phyloP scores from a whole-genome alignment of 2,797 vertebrate species.

The Malurus leucopterus region DNA sequence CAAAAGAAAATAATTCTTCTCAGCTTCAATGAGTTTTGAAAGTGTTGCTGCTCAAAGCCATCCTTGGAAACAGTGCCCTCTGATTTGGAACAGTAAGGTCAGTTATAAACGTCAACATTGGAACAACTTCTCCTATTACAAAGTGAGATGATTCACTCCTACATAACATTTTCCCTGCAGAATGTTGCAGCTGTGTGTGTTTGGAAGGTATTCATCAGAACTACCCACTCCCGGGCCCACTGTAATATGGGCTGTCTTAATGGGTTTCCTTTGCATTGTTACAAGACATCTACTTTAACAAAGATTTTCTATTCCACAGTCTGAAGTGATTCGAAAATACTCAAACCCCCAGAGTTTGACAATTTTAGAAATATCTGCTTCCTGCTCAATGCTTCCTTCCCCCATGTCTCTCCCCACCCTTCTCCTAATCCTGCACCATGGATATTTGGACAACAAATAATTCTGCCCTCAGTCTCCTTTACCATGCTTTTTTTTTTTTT shows the following conservation, averaged over 20 bases:
- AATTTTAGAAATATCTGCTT: not conserved
- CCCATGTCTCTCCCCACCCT: accelerated
- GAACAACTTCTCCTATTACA: slow-evolving; percentile 1
- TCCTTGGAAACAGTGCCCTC: slow-evolving; percentile 5
- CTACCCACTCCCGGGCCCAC: not conserved
- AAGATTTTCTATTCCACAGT: not conserved
- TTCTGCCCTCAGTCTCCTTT: not conserved
- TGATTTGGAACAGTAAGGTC: slow-evolving; percentile 8
- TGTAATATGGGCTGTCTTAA: not conserved
- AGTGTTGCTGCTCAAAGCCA: not conserved
- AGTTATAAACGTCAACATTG: slow-evolving; percentile 10
- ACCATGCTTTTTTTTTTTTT: not conserved
- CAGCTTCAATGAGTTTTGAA: not conserved
- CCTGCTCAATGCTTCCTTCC: not conserved
- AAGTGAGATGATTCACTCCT: not conserved
- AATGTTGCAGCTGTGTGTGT: not conserved
- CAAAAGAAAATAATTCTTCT: not conserved
- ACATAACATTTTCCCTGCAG: not conserved
- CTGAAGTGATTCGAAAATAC: not conserved
- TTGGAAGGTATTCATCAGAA: slow-evolving; percentile 30
- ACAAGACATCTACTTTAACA: not conserved
- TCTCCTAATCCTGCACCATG: not conserved
- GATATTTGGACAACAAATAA: not conserved
- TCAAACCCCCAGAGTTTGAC: not conserved
- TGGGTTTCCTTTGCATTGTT: not conserved